phyloP scores from a whole-genome alignment of 2,888 invertebrate species.

The Catocala sponsa region DNA sequence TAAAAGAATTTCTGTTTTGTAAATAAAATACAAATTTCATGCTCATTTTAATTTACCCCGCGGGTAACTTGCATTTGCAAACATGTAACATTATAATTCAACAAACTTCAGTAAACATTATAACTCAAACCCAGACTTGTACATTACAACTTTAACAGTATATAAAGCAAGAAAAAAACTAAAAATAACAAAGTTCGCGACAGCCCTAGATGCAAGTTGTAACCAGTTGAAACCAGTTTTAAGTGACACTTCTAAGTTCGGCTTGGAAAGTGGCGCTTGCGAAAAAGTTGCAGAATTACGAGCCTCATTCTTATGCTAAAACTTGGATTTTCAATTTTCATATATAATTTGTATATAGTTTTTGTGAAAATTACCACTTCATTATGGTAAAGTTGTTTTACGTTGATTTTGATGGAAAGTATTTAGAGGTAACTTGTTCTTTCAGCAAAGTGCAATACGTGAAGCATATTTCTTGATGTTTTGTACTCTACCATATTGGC shows the following conservation, averaged over 20 bases:
- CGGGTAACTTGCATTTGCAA: too few relatives aligned
- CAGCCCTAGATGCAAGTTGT: slow-evolving; percentile 52
- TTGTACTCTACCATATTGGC: too few relatives aligned
- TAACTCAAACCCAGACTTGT: neutral
- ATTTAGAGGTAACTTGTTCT: too few relatives aligned
- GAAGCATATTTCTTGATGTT: too few relatives aligned
- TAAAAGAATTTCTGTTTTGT: too few relatives aligned
- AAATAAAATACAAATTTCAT: too few relatives aligned
- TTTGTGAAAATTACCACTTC: neutral
- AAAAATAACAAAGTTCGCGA: slow-evolving; percentile 15
- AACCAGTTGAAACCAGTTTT: slow-evolving; percentile 55
- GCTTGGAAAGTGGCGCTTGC: slow-evolving; percentile 38
- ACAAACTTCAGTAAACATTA: slow-evolving; percentile 2
- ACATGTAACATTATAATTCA: too few relatives aligned
- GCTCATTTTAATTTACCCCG: too few relatives aligned
- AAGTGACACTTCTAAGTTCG: slow-evolving; percentile 57
- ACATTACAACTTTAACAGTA: neutral
- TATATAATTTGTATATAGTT: slow-evolving; percentile 6
- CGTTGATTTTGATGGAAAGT: too few relatives aligned
- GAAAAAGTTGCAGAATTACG: slow-evolving; percentile 51
- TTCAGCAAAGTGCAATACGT: too few relatives aligned
- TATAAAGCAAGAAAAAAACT: slow-evolving; percentile 1
- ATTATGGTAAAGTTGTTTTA: neutral
- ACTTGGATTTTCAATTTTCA: slow-evolving; percentile 30
- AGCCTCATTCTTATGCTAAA: slow-evolving; percentile 46